phyloP scores from a whole-genome alignment of 2,113 vertebrate species.

The Caloenas nicobarica region DNA sequence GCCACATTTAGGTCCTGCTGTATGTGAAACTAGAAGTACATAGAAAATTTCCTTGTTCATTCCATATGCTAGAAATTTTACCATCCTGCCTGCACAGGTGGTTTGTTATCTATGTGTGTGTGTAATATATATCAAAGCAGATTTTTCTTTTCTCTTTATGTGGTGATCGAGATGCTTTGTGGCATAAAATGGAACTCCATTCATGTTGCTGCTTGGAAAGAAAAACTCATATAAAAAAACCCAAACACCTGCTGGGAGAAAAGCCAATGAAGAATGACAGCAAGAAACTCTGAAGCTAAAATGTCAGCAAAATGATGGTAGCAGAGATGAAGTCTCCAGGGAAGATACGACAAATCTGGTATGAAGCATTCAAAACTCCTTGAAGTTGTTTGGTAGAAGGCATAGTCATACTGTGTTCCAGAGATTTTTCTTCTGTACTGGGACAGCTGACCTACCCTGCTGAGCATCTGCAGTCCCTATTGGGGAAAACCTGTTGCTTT shows the following conservation, averaged over 20 bases:
- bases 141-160: neutral
- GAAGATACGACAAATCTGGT: neutral
- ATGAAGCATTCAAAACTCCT: neutral
- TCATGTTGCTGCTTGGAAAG: neutral
- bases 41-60: slow-evolving; percentile 26
- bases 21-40: slow-evolving; percentile 47
- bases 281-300: neutral
- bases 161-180: neutral
- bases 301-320: neutral
- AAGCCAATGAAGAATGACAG: neutral
- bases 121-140: neutral
- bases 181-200: neutral
- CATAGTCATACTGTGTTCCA: neutral
- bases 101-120: neutral
- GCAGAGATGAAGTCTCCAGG: neutral
- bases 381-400: neutral
- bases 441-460: slow-evolving; percentile 43
- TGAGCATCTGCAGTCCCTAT: neutral
- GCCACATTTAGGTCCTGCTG: slow-evolving; percentile 30
- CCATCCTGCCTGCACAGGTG: neutral
- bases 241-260: neutral
- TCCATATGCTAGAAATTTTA: slow-evolving; percentile 4
- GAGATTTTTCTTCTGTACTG: neutral
- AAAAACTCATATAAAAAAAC: neutral
- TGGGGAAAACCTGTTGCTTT: neutral